Evolutionary conservation across 2,113 vertebrate genomes (phyloP).

Genomic region (Actenoides hombroni): DNA sequence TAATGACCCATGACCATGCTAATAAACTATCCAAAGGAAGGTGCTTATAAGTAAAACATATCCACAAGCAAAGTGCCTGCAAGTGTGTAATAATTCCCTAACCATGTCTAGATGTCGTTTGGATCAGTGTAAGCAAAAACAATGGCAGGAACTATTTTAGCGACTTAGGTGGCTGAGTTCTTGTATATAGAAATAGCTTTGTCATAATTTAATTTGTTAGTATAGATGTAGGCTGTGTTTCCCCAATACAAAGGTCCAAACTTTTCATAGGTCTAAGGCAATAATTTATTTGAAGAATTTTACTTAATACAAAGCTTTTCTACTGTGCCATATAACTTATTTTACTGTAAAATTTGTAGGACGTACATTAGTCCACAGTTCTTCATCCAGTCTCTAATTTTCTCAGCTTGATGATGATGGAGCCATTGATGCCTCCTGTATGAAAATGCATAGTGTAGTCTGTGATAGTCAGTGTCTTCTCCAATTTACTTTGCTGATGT

Average conservation of each 20-base stretch:
- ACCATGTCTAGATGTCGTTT: background rate
- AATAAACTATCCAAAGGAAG: background rate
- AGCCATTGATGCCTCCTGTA: background rate
- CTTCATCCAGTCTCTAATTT: background rate
- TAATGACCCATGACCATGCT: fast-evolving
- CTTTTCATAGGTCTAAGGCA: background rate
- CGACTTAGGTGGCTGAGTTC: background rate
- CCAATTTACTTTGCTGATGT: background rate
- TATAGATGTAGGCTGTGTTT: background rate
- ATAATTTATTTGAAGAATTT: background rate
- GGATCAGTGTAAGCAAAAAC: background rate
- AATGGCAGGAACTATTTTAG: background rate
- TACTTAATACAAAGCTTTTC: background rate
- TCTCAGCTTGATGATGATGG: background rate
- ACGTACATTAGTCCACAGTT: background rate
- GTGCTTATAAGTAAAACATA: background rate
- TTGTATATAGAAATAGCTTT: background rate
- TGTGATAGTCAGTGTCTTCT: background rate
- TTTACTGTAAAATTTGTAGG: background rate
- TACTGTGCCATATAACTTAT: background rate
- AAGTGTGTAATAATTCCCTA: background rate
- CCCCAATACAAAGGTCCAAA: background rate
- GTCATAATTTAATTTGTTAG: background rate
- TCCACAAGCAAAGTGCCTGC: background rate
- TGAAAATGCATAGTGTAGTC: background rate